Conservation (phyloP, 2,797 vertebrate species). For the Thalassophryne amazonica region DNA sequence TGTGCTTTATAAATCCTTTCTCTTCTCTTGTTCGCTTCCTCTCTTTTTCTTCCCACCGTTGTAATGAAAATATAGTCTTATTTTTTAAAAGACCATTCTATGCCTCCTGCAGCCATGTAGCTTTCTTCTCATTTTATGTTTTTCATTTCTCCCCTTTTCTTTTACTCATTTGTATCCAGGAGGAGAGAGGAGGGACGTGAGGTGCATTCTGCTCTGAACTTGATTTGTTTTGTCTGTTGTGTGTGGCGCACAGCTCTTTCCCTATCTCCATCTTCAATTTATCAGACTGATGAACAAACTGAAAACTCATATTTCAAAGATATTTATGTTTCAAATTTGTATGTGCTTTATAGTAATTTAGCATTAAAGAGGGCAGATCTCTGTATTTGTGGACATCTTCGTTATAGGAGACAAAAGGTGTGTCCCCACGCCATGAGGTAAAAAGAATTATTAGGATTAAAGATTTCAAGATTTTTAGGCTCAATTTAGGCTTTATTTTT, state of each 20-base stretch:
- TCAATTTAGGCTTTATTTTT: no score
- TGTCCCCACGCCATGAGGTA: no score
- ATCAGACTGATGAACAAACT: slow-evolving; percentile 19
- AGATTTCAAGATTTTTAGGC: no score
- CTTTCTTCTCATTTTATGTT: slow-evolving; percentile 31
- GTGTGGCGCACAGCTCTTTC: slow-evolving; percentile 10
- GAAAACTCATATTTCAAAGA: slow-evolving; percentile 12
- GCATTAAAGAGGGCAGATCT: no score
- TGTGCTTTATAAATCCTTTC: slow-evolving; percentile 47
- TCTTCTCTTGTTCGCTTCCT: slow-evolving; percentile 36
- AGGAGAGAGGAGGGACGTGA: slow-evolving; percentile 32
- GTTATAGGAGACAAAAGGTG: no score
- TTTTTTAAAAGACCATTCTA: slow-evolving; percentile 44
- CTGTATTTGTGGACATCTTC: no score
- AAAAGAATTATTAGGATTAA: no score
- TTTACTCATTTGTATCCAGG: slow-evolving; percentile 44
- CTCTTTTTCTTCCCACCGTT: slow-evolving; percentile 30
- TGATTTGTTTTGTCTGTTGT: slow-evolving; percentile 47
- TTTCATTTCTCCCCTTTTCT: slow-evolving; percentile 55
- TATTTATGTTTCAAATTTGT: slow-evolving; percentile 9
- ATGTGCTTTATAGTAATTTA: no score
- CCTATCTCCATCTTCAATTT: slow-evolving; percentile 6
- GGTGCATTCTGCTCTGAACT: slow-evolving; percentile 29
- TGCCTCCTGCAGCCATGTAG: slow-evolving; percentile 52
- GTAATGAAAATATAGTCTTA: slow-evolving; percentile 47